Evolutionary conservation across 35 echinoderm and acorn worm genomes (phyloP), one percentile per base, ranked within the genome.

Genomic region (Amphiura filiformis): DNA sequence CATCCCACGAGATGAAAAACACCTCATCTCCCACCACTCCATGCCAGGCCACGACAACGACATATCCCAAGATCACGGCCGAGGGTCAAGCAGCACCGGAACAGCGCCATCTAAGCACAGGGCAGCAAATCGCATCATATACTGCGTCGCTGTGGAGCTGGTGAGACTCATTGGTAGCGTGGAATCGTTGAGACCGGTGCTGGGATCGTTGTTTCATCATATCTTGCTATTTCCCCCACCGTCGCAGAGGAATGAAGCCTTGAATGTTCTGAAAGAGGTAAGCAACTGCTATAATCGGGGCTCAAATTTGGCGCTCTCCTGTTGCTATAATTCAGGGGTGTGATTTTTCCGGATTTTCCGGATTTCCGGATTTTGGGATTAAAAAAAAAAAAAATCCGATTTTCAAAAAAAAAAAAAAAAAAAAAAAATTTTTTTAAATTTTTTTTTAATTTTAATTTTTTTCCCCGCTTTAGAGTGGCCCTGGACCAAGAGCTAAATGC

Each of bases 171-270:
- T 94, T 36, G 96, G 96, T 0, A 90, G 83, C 14, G 93, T 99
- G 38, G 96, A 91, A 39, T 92, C 96, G 20, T 87, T 99, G 89
- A 86, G 96, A 76, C 90, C 96, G 0, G 96, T 99, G 0, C 65
- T 99, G 12, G 92, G 89, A 15, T 99, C 96, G 0, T 44, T 99
- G 70, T 94, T 90, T 56, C 96, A 99, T 65, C 52, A 93, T 30
- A 94, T 99, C 70, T 79, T 99, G 56, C 81, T 99, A 18, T 99
- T 92, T 77, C 96, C 96, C n/a, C 96, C 96, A n/a, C 96, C 96
- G 23, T 78, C 70, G 22, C 96, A 99, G 56, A 85, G 96, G 57
- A 89, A 94, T 76, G 96, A 99, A 82, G 96, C 96, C 31, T 83
- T 99, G 26, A 99, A 99, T 76, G 90, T 94, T 35, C 75, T 99